Evolutionary conservation across 2,888 invertebrate species (phyloP), one percentile per base, ranked within the genome.

Genomic region (Parapristionchus giblindavisi): DNA sequence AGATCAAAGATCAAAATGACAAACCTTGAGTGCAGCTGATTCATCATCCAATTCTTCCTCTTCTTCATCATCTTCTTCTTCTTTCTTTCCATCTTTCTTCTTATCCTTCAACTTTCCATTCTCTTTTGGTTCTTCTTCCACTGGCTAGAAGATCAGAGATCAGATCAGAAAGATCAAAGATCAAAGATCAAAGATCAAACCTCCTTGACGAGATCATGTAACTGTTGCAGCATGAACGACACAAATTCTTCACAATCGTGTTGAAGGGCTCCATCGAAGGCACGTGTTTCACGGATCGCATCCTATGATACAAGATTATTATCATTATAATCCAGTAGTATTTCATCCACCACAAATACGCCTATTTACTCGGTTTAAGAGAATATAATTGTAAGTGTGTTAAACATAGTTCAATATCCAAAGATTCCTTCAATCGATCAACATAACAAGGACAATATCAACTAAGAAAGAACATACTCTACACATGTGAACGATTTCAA

Each of bases 161-260:
- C 21, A 54, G 52, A 52, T 14, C 3, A 24, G 3, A 8, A 6
- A 6, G 17, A 4, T 6, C 17, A 52, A 52, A 14, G 21, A 52
- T n/a, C n/a, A n/a, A n/a, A 8, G 52, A 6, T n/a, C n/a, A n/a
- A 8, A 43, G 43, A 8, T 17, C 40, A 21, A 2, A 94, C 94
- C 17, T 94, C 89, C 90, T 95, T 95, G 80, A 95, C 91, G 89
- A 95, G 95, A 90, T 95, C 95, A 89, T 96, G 95, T 81, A 96
- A 91, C 68, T 94, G 93, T 90, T 96, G 95, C 84, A 96, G 90
- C 80, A 96, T 90, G 92, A 95, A 95, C 71, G 94, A 94, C 43
- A 96, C 91, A 81, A 96, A 91, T 90, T 96, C 95, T 91, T 94
- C 95, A 72, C 94, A 94, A 91, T 96, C 95, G 89, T 96, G 95